Evolutionary conservation across 1,140 invertebrate species (phyloP).

Genomic region (Papilio helenus): DNA sequence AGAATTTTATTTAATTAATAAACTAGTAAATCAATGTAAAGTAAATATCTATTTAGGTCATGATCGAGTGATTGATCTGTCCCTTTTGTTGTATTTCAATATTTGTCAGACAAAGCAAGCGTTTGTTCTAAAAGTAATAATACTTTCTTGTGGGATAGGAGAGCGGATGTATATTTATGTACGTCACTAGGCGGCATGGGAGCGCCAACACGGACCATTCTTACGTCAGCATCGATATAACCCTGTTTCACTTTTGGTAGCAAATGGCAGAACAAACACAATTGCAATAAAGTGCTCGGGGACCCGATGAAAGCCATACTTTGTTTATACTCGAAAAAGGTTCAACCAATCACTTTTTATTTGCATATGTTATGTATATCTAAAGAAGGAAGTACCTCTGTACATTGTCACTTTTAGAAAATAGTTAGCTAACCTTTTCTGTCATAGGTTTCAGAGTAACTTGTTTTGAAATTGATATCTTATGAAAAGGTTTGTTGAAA

Average conservation of each 20-base stretch:
- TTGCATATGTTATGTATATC: not conserved
- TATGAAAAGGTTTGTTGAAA: not conserved
- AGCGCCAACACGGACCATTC: conserved; percentile 28
- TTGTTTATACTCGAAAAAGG: conserved; percentile 22
- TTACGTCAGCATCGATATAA: conserved; percentile 33
- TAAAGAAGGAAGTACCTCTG: not conserved
- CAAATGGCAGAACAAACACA: conserved; percentile 24
- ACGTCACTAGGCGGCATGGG: conserved; percentile 15
- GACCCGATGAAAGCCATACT: conserved; percentile 21
- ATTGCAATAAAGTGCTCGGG: conserved; percentile 22
- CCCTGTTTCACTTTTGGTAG: conserved; percentile 30
- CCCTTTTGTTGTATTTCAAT: conserved; percentile 34
- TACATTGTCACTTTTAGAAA: not conserved
- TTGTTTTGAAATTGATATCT: not conserved
- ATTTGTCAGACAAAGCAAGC: conserved; percentile 32
- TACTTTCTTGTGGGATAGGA: conserved; percentile 30
- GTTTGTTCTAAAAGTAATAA: conserved; percentile 39
- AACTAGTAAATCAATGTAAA: not conserved
- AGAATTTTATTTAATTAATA: not conserved
- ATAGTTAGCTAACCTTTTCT: not conserved
- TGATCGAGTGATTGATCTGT: conserved; percentile 13
- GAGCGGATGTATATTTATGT: conserved; percentile 32
- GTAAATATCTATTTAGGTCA: not conserved
- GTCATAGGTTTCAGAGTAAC: not conserved
- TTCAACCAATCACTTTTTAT: conserved; percentile 3